Evolutionary conservation across 2,113 vertebrate genomes (phyloP), one percentile per base, ranked within the genome.

Genomic region (Pteronura brasiliensis): DNA sequence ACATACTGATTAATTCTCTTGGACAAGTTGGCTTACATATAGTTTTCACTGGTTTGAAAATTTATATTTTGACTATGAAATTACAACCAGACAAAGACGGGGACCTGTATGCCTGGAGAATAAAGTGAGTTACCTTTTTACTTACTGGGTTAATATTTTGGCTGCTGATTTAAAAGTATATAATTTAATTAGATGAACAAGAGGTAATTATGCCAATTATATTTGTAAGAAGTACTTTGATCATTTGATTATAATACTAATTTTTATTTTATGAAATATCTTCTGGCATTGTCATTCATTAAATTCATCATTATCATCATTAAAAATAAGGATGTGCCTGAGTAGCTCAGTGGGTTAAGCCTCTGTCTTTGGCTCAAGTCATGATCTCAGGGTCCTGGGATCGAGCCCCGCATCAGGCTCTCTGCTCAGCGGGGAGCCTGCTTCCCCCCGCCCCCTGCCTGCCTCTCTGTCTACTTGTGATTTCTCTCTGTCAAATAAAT

Each of bases 41-140:
- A 82, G 14, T 87, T 95, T 94, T 96, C 79, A 90, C 36, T 36
- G 36, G 55, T 91, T 74, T 93, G 47, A 83, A 93, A 92, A 63
- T 52, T 77, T 93, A 4, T 55, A 44, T 95, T 95, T 86, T 83
- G 10, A 82, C 77, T 84, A 6, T 88, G 44, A 88, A 91, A 55
- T 88, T 92, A 84, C 1, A 94, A 1, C 84, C 84, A 83, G 15
- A 69, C 71, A 95, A 57, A 91, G 34, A 59, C 6, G 59, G 90
- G 18, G 79, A 9, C 39, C 18, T 92, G 14, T 59, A 36, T 88
- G 27, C 34, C 39, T 93, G 6, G 27, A 95, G 69, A 93, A 93
- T 93, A 63, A 96, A 92, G 14, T 47, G 57, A 80, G 61, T 52
- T 96, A 18, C 80, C 59, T 59, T 86, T 92, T 55, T 72, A 27